Conservation (phyloP, 2,113 vertebrate species). For the Paedocypris sp. region DNA sequence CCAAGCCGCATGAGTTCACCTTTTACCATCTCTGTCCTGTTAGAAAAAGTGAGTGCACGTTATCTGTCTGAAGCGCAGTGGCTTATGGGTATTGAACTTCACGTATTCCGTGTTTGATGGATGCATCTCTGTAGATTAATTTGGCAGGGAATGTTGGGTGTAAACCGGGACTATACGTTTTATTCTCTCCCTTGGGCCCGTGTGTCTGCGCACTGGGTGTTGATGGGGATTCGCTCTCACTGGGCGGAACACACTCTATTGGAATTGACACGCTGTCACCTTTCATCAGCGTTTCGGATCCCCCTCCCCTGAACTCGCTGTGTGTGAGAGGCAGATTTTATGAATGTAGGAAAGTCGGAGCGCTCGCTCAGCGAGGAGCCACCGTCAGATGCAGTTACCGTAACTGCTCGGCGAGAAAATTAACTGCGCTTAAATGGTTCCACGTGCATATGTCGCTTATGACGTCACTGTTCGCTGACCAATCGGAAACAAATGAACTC, state of each 20-base stretch:
- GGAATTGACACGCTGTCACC: slow-evolving; percentile 48
- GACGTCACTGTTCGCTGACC: too few species aligned
- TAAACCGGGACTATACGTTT: neutral
- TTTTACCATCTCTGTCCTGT: neutral
- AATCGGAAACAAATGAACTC: too few species aligned
- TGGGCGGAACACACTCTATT: slow-evolving; percentile 31
- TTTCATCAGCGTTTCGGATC: slow-evolving; percentile 49
- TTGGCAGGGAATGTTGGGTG: neutral
- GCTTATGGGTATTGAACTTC: slow-evolving; percentile 4
- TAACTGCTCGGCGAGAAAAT: too few species aligned
- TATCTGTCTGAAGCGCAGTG: neutral
- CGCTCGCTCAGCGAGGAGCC: neutral
- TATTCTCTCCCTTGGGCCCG: neutral
- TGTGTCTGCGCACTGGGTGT: slow-evolving; percentile 14
- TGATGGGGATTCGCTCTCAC: slow-evolving; percentile 22
- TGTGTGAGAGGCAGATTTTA: slow-evolving; percentile 28
- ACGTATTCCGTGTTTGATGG: neutral
- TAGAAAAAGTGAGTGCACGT: neutral
- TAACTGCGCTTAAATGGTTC: too few species aligned
- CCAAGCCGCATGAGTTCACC: neutral
- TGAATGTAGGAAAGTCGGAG: slow-evolving; percentile 28
- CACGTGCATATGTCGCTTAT: too few species aligned
- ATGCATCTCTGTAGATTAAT: neutral
- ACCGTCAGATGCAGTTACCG: too few species aligned
- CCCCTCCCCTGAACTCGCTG: slow-evolving; percentile 11